Evolutionary conservation across 2,888 invertebrate species (phyloP).

Genomic region (Phragmatobia fuliginosa): DNA sequence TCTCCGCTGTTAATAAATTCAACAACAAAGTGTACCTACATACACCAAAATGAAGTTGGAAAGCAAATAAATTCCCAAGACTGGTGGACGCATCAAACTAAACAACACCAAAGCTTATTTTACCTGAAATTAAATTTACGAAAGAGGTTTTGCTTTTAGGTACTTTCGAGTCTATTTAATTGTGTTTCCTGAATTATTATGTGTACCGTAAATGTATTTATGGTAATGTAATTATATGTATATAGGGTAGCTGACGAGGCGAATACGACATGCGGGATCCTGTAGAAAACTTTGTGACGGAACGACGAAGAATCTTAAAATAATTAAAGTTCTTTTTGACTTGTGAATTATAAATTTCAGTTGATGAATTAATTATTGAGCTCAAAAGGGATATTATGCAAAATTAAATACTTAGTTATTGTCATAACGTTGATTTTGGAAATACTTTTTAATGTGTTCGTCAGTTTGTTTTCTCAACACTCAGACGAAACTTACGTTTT

Average conservation of each 20-base stretch:
- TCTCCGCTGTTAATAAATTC: constrained; percentile 18
- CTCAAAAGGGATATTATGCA: background rate
- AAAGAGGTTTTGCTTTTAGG: constrained; percentile 26
- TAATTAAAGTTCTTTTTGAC: constrained; percentile 16
- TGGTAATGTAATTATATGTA: too few species aligned
- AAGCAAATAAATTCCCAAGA: constrained; percentile 26
- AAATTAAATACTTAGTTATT: background rate
- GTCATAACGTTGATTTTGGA: background rate
- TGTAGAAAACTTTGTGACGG: constrained; percentile 2
- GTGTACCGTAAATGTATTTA: constrained; percentile 10
- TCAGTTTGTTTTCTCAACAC: background rate
- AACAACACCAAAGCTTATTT: constrained; percentile 35
- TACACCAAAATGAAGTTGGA: constrained; percentile 25
- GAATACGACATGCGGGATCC: constrained; percentile 10
- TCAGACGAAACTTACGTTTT: background rate
- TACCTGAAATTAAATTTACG: constrained; percentile 38
- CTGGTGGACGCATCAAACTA: constrained; percentile 18
- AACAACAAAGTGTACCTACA: constrained; percentile 19
- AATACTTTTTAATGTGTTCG: background rate
- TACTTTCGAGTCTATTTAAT: constrained; percentile 34
- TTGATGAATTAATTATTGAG: constrained; percentile 14
- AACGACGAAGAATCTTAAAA: constrained; percentile 11
- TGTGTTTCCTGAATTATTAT: constrained; percentile 25
- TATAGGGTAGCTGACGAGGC: constrained; percentile 5
- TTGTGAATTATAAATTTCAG: constrained; percentile 16